A percentile compares a stretch with the other conserved stretches of the same genome.
Evolutionary conservation across 2,797 vertebrate genomes (phyloP).

Genomic region (Hirundo rustica): DNA sequence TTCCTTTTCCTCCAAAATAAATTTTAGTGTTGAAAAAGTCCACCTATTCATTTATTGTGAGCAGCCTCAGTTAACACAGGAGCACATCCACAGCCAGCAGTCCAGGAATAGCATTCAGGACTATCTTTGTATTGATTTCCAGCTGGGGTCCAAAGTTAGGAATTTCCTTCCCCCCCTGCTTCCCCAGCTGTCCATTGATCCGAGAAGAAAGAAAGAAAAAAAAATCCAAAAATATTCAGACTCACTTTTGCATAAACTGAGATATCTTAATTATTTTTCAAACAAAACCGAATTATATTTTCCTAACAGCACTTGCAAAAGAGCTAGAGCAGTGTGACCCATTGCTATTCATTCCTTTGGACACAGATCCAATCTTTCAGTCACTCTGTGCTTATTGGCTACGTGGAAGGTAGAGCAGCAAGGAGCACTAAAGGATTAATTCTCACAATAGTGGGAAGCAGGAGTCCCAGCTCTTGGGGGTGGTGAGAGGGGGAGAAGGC

Average conservation of each 20-base stretch:
- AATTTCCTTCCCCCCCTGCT: background rate
- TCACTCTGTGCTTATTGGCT: background rate
- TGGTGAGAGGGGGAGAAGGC: background rate
- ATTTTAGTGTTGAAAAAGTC: background rate
- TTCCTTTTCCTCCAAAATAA: background rate
- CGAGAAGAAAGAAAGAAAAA: background rate
- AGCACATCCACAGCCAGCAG: background rate
- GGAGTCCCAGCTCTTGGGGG: background rate
- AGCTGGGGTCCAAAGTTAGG: background rate
- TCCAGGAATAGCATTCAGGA: background rate
- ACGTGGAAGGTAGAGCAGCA: slow-evolving; percentile 10
- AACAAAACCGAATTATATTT: background rate
- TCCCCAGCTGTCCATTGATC: background rate
- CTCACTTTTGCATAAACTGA: background rate
- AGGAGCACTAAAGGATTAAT: slow-evolving; percentile 49
- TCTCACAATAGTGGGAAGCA: slow-evolving; percentile 48
- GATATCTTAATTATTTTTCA: background rate
- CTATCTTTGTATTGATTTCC: background rate
- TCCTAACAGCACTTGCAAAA: background rate
- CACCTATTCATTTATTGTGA: background rate
- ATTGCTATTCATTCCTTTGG: slow-evolving; percentile 1
- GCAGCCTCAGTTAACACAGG: background rate
- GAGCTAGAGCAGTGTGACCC: background rate
- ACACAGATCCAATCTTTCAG: background rate
- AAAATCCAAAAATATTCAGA: background rate